Conservation (phyloP, 1,140 invertebrate species). For the Zophobas atratus region DNA sequence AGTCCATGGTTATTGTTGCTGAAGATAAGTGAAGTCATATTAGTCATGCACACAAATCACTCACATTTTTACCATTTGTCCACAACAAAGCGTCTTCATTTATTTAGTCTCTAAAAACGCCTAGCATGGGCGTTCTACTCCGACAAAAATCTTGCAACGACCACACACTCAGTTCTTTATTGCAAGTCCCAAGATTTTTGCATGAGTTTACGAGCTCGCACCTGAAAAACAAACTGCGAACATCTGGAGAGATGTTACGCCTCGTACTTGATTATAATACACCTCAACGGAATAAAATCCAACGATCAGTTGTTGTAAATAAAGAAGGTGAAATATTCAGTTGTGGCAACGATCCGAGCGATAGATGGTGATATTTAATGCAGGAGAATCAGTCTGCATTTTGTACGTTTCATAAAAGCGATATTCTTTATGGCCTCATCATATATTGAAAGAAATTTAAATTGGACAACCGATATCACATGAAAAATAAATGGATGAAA, state of each 20-base stretch:
- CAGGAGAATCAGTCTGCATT: not conserved
- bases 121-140: not conserved
- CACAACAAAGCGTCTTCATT: conserved; percentile 2
- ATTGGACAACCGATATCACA: not conserved
- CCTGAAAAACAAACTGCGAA: not conserved
- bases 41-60: not conserved
- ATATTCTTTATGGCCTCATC: not conserved
- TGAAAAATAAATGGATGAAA: not conserved
- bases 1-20: conserved; percentile 10
- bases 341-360: too few relatives aligned
- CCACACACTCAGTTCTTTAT: not conserved
- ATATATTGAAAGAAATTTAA: conserved; percentile 24
- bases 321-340: not conserved
- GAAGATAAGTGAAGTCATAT: not conserved
- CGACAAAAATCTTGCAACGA: not conserved
- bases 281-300: too few relatives aligned
- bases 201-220: not conserved
- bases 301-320: not conserved
- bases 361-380: not conserved
- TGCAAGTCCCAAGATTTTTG: not conserved
- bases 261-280: not conserved
- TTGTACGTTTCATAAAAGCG: not conserved
- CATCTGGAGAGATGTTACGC: not conserved
- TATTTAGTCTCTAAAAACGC: not conserved
- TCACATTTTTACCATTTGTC: not conserved